These are phyloP conservation scores for Salvelinus fontinalis DNA, from an alignment of 2,113 vertebrate species.

Conservation along the genomic window DNA sequence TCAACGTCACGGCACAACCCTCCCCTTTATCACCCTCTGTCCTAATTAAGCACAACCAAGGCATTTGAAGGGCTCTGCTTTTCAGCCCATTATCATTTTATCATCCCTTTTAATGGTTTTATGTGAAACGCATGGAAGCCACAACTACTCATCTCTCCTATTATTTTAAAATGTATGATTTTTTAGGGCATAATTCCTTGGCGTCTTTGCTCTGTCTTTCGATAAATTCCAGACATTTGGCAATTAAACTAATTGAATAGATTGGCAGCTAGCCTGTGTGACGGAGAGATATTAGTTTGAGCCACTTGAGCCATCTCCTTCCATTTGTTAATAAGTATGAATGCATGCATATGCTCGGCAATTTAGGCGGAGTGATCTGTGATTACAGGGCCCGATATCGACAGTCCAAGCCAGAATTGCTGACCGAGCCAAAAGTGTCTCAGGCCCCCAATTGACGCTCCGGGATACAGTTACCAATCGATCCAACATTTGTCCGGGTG, in stretches of 20 bases:
- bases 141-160: constrained; percentile 30
- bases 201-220: constrained; percentile 29
- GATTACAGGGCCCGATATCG: constrained; percentile 43
- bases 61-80: constrained; percentile 1
- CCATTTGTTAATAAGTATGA: constrained; percentile 49
- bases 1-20: constrained; percentile 7
- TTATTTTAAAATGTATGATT: constrained; percentile 44
- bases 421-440: constrained; percentile 27
- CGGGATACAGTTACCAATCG: constrained; percentile 56
- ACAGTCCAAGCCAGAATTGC: constrained; percentile 38
- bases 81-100: constrained; percentile 4
- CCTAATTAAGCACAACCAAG: constrained; percentile 27
- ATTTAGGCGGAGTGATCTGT: constrained; percentile 36
- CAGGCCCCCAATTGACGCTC: constrained; percentile 39
- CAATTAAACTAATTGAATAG: constrained; percentile 54
- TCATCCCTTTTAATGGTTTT: constrained; percentile 19
- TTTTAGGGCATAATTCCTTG: constrained; percentile 33
- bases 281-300: constrained; percentile 53
- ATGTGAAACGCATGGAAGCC: constrained; percentile 33
- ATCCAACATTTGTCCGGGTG: constrained; percentile 44
- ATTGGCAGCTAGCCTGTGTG: constrained; percentile 40
- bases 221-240: constrained; percentile 48
- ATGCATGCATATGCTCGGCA: constrained; percentile 51
- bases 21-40: constrained; percentile 24
- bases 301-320: constrained; percentile 26